Percentiles rank a stretch among this genome's conserved stretches.
Evolutionary conservation across 2,113 vertebrate species (phyloP).

Genomic region (Toxotes chatareus): DNA sequence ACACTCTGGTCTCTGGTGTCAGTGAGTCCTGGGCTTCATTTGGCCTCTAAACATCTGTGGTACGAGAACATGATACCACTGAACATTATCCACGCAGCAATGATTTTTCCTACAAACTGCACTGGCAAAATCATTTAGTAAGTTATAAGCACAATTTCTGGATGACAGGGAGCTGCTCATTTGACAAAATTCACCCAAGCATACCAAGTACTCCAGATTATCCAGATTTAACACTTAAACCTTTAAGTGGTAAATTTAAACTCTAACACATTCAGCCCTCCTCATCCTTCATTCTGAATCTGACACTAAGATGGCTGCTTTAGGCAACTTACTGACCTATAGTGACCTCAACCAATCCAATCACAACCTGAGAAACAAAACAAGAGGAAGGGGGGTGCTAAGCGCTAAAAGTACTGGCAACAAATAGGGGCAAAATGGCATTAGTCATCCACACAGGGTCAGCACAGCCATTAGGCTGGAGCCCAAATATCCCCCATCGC

Average conservation of each 20-base stretch:
- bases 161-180: too few relatives aligned
- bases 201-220: conserved; percentile 4
- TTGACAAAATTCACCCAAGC: too few relatives aligned
- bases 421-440: conserved; percentile 59
- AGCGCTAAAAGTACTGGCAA: conserved; percentile 25
- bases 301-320: conserved; percentile 49
- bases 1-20: too few relatives aligned
- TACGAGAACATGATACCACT: too few relatives aligned
- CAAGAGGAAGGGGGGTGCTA: conserved; percentile 10
- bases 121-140: too few relatives aligned
- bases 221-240: background rate
- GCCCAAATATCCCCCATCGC: conserved; percentile 68
- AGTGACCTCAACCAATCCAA: conserved; percentile 57
- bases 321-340: conserved; percentile 58
- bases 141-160: too few relatives aligned
- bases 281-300: conserved; percentile 55
- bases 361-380: conserved; percentile 44
- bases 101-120: too few relatives aligned
- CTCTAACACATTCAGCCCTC: conserved; percentile 9
- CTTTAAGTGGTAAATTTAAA: conserved; percentile 41
- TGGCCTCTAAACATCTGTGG: too few relatives aligned
- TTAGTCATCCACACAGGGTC: conserved; percentile 60
- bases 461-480: conserved; percentile 67
- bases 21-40: too few relatives aligned
- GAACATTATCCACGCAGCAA: too few relatives aligned